Evolutionary conservation across 2,888 invertebrate species (phyloP), one percentile per base, ranked within the genome.

Genomic region (Drosophila formosana): DNA sequence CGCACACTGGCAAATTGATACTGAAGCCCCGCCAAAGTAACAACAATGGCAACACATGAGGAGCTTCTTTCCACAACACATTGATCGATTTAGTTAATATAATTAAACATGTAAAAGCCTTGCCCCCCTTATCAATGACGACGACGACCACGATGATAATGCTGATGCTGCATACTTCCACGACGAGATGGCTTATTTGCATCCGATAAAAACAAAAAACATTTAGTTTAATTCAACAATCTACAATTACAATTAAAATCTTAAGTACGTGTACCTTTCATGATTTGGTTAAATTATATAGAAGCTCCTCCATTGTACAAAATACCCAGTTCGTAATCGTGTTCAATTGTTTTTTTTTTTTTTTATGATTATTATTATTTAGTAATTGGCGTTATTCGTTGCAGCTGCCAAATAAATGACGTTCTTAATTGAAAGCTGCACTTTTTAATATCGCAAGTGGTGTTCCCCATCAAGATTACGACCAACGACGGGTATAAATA

Each of bases 1-100:
- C 75, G 7, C 74, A 99, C 91, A 98, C 98, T 32, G 98, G 98
- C 65, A 98, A 98, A 93, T 94, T 99, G 52, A 98, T 99, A 88
- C 93, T 99, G 37, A 98, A 98, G 92, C 98, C 98, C 1, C 93
- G 97, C 66, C 97, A 97, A 45, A 94, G 76, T 26, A 82, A 92
- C 66, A 93, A 91, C 73, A 91, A 75, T 25, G 79, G 75, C 34
- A 73, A 91, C 80, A 89, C 85, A 69, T 86, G 70, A 88, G 30
- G 23, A 37, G 5, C n/a, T 18, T 11, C 23, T 9, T 28, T 6
- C 5, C 30, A 6, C 37, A 47, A 8, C 34, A 68, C 23, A 62
- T 32, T 51, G 47, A 67, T 56, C 37, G 37, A 37, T 37, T 80
- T 53, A 73, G 56, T 64, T 64, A 66, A 75, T 67, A 37, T 37